These are phyloP conservation scores for Parthenolecanium corni DNA, from an alignment of 2,888 invertebrate species.

Conservation along the genomic window DNA sequence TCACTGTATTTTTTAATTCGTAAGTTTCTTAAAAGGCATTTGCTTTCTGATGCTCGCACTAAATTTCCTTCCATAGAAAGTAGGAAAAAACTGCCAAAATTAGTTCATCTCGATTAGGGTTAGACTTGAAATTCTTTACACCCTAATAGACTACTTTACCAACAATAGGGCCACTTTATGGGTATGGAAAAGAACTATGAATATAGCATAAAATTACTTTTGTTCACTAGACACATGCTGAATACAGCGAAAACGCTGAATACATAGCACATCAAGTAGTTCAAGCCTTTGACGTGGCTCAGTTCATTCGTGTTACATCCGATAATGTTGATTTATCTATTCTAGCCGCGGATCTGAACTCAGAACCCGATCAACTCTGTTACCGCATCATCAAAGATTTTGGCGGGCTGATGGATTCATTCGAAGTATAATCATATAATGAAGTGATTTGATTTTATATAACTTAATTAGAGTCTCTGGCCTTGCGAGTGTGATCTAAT, in stretches of 20 bases:
- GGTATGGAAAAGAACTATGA: too few species aligned
- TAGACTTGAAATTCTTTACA: too few species aligned
- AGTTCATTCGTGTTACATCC: constrained; percentile 80
- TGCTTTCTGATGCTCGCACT: too few species aligned
- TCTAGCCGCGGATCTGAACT: constrained; percentile 88
- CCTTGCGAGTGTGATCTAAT: background rate
- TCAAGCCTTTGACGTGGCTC: constrained; percentile 89
- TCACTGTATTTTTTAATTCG: too few species aligned
- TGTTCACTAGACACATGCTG: constrained; percentile 78
- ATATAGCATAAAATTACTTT: too few species aligned
- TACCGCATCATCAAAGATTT: constrained; percentile 24
- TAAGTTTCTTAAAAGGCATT: too few species aligned
- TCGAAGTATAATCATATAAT: constrained; percentile 6
- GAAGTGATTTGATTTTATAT: too few species aligned
- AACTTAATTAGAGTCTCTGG: too few species aligned
- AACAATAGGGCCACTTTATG: background rate
- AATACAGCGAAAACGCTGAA: constrained; percentile 75
- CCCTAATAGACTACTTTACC: too few species aligned
- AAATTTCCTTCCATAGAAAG: too few species aligned
- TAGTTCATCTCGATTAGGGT: too few species aligned
- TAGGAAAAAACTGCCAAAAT: too few species aligned
- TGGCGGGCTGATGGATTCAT: constrained; percentile 29
- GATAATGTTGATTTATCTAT: constrained; percentile 67
- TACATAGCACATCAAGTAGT: constrained; percentile 84
- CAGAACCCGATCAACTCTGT: constrained; percentile 49